Conservation (phyloP, 2,113 vertebrate genomes). For the Pavo muticus region DNA sequence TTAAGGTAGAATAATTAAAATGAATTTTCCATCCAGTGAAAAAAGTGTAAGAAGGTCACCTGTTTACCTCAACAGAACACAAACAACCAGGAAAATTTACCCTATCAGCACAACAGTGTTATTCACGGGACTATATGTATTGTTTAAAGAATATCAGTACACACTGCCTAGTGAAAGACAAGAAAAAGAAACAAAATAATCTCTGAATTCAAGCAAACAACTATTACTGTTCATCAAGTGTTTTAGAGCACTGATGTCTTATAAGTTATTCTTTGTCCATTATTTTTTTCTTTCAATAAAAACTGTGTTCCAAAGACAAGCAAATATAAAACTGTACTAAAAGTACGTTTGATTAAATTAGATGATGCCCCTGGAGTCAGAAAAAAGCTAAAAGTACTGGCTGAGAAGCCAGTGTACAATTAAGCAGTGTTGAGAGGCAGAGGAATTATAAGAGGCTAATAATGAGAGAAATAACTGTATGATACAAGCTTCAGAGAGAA, state of each 20-base stretch:
- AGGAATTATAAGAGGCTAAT: conserved; percentile 13
- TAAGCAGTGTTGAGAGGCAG: neutral
- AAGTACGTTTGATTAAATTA: neutral
- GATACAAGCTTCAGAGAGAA: neutral
- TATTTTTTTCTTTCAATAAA: neutral
- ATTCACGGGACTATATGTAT: neutral
- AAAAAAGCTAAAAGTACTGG: neutral
- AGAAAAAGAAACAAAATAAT: neutral
- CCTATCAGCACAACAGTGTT: neutral
- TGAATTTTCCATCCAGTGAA: conserved; percentile 17
- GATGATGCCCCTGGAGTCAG: neutral
- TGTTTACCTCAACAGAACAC: neutral
- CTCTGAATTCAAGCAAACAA: neutral
- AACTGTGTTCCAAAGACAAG: neutral
- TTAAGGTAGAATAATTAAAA: conserved; percentile 58
- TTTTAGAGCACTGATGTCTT: neutral
- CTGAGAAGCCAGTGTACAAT: neutral
- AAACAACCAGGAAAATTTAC: neutral
- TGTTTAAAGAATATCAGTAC: neutral
- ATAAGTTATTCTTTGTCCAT: neutral
- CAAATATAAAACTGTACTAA: neutral
- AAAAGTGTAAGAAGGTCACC: neutral
- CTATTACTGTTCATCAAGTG: neutral
- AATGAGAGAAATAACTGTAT: neutral
- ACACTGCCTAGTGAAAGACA: neutral